Conservation (phyloP, 2,113 vertebrate species). For the Platanista minor region DNA sequence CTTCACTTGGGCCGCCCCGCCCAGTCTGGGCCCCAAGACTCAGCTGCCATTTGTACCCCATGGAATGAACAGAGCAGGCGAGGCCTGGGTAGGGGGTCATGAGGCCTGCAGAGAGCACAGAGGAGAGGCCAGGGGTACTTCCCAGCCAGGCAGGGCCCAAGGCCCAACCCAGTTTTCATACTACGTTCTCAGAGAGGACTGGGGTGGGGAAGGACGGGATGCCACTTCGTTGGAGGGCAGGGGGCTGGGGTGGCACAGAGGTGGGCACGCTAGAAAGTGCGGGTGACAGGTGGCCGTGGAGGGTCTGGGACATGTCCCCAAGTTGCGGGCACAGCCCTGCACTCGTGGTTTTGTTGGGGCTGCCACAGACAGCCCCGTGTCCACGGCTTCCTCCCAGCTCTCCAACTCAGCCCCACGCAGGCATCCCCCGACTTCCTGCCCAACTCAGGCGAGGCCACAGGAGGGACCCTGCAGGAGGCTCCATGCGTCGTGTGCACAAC, state of each 20-base stretch:
- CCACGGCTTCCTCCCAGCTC: background rate
- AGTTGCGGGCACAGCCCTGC: background rate
- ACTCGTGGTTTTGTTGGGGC: background rate
- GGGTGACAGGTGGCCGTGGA: too few species aligned
- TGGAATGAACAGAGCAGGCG: accelerated
- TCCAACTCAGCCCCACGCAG: background rate
- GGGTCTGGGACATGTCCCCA: too few species aligned
- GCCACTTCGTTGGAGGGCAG: background rate
- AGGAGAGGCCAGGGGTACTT: background rate
- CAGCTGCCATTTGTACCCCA: background rate
- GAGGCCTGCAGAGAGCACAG: too few species aligned
- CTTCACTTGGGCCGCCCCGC: background rate
- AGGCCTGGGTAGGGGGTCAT: background rate
- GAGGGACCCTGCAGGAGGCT: background rate
- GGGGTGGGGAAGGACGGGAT: background rate
- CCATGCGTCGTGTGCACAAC: background rate
- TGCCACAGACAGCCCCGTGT: background rate
- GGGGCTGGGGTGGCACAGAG: background rate
- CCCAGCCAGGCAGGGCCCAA: background rate
- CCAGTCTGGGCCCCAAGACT: background rate
- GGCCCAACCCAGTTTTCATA: background rate
- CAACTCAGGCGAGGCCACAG: background rate
- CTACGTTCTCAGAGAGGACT: too few species aligned
- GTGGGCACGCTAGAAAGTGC: too few species aligned
- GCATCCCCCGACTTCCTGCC: background rate